A percentile compares a stretch with the other conserved stretches of the same genome.
phyloP scores from a whole-genome alignment of 2,888 invertebrate species.

The Parnassius glacialis region DNA sequence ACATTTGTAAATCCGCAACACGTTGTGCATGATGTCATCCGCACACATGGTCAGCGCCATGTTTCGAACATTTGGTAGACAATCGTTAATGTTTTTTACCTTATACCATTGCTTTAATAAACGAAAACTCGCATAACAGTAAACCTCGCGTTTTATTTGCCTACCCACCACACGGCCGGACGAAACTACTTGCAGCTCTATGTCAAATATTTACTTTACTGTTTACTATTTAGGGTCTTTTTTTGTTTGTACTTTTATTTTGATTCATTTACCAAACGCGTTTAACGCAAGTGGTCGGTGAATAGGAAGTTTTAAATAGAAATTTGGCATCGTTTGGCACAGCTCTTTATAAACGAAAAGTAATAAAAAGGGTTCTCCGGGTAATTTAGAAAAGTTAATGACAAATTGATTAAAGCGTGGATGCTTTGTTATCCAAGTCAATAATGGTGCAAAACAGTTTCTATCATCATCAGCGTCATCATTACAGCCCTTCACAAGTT shows the following conservation, averaged over 20 bases:
- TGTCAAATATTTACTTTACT: neutral
- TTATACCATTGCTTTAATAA: conserved; percentile 1
- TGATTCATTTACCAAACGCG: neutral
- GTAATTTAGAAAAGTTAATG: no score
- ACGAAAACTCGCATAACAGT: conserved; percentile 8
- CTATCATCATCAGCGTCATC: no score
- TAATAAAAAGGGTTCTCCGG: no score
- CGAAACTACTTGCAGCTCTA: neutral
- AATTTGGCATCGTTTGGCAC: conserved; percentile 1
- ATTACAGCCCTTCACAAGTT: no score
- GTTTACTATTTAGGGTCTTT: neutral
- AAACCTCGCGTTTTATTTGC: conserved; percentile 14
- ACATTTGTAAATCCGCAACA: neutral
- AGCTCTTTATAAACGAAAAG: no score
- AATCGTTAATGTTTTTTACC: conserved; percentile 6
- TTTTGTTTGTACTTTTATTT: neutral
- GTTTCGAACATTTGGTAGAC: conserved; percentile 1
- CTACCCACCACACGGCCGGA: neutral
- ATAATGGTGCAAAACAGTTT: no score
- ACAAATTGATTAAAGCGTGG: no score
- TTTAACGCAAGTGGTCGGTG: neutral
- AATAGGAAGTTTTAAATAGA: conserved; percentile 2
- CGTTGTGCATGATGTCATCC: conserved; percentile 3
- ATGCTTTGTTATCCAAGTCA: no score
- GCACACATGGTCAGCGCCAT: neutral